phyloP scores from a whole-genome alignment of 2,113 vertebrate species.

The Macaca fascicularis region T2T-MFA8v1.1 NC_088379.1:111438501-111439000 shows the following conservation, averaged over 20 bases:
- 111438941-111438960: slow-evolving; percentile 18
- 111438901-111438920: slow-evolving; percentile 8
- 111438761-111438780: slow-evolving; percentile 23
- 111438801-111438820: not conserved
- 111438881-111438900: not conserved
- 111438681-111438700: not conserved
- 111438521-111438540: not conserved
- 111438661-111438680: not conserved
- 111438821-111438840: not conserved
- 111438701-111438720: not conserved
- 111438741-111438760: not conserved
- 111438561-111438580: no score
- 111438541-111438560: not conserved
- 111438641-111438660: not conserved
- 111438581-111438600: no score
- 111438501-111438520: not conserved
- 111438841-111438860: not conserved
- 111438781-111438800: not conserved
- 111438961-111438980: slow-evolving; percentile 19
- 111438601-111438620: no score
- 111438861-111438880: not conserved
- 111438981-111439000: not conserved
- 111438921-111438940: slow-evolving; percentile 7
- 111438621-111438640: not conserved
- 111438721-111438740: not conserved